Percentiles rank a stretch among this genome's conserved stretches.
These are phyloP conservation scores for Poecilus cupreus DNA, from an alignment of 2,888 invertebrate genomes.

Conservation along the genomic window DNA sequence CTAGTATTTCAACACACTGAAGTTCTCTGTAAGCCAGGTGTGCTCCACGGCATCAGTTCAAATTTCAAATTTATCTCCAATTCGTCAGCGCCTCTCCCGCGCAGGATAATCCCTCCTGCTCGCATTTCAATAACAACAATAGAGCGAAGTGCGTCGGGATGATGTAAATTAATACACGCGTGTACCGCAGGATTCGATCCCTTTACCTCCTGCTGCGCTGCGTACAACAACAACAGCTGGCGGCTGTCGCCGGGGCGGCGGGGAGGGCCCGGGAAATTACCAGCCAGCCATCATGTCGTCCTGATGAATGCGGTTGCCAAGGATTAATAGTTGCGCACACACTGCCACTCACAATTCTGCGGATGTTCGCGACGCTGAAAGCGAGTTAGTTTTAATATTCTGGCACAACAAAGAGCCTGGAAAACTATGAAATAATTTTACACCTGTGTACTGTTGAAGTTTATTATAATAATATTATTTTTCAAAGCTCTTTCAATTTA, in stretches of 20 bases:
- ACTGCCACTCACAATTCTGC: too few relatives aligned
- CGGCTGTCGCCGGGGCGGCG: neutral
- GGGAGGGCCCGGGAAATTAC: neutral
- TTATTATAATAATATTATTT: too few relatives aligned
- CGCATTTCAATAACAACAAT: constrained; percentile 22
- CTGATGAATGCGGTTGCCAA: constrained; percentile 52
- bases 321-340: constrained; percentile 32
- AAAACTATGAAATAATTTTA: too few relatives aligned
- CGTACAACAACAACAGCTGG: neutral
- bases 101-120: constrained; percentile 6
- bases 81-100: neutral
- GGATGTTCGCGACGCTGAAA: neutral
- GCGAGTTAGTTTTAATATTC: too few relatives aligned
- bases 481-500: too few relatives aligned
- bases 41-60: too few relatives aligned
- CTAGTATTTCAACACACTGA: too few relatives aligned
- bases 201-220: neutral
- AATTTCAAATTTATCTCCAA: constrained; percentile 18
- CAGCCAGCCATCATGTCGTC: constrained; percentile 38
- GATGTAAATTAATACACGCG: constrained; percentile 29
- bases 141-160: neutral
- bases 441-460: too few relatives aligned
- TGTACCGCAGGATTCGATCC: constrained; percentile 11
- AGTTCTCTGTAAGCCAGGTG: too few relatives aligned
- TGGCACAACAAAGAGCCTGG: too few relatives aligned